Percentiles rank a stretch among this genome's conserved stretches.
phyloP scores from a whole-genome alignment of 2,888 invertebrate species.

The Endotricha flammealis region DNA sequence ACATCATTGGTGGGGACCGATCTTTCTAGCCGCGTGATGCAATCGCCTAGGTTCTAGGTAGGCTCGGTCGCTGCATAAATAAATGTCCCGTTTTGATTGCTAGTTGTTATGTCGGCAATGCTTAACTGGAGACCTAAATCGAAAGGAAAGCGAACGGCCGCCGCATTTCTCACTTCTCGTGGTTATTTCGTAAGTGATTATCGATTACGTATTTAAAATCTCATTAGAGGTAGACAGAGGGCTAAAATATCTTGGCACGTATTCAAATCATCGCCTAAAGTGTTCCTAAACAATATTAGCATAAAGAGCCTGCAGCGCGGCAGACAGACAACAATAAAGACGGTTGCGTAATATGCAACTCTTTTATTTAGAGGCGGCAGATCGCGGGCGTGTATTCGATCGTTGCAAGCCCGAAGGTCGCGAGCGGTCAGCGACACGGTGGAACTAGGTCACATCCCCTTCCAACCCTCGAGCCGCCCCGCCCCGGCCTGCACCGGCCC shows the following conservation, averaged over 20 bases:
- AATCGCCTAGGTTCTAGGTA: slow-evolving; percentile 61
- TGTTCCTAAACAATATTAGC: slow-evolving; percentile 11
- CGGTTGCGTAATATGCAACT: slow-evolving; percentile 48
- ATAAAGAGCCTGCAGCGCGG: slow-evolving; percentile 17
- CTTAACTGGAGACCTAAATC: slow-evolving; percentile 16
- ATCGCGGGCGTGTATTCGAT: slow-evolving; percentile 48
- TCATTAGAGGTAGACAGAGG: slow-evolving; percentile 1
- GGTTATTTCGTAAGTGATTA: slow-evolving; percentile 5
- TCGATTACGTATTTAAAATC: slow-evolving; percentile 10
- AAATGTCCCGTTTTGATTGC: slow-evolving; percentile 48
- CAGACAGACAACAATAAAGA: slow-evolving; percentile 43
- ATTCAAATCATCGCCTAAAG: background rate
- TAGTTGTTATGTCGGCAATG: slow-evolving; percentile 31
- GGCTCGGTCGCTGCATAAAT: slow-evolving; percentile 47
- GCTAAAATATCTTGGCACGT: background rate
- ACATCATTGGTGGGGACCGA: slow-evolving; percentile 75
- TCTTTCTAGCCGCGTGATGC: slow-evolving; percentile 75
- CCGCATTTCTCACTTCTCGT: background rate
- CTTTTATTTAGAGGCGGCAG: slow-evolving; percentile 50
- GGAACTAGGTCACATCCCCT: slow-evolving; percentile 58
- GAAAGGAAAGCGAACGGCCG: slow-evolving; percentile 16
- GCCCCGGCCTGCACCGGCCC: slow-evolving; percentile 16
- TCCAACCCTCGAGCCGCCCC: slow-evolving; percentile 22
- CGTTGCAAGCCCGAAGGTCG: slow-evolving; percentile 70
- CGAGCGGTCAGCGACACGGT: slow-evolving; percentile 64